phyloP scores from a whole-genome alignment of 2,113 vertebrate genomes.

The Trichechus manatus region DNA sequence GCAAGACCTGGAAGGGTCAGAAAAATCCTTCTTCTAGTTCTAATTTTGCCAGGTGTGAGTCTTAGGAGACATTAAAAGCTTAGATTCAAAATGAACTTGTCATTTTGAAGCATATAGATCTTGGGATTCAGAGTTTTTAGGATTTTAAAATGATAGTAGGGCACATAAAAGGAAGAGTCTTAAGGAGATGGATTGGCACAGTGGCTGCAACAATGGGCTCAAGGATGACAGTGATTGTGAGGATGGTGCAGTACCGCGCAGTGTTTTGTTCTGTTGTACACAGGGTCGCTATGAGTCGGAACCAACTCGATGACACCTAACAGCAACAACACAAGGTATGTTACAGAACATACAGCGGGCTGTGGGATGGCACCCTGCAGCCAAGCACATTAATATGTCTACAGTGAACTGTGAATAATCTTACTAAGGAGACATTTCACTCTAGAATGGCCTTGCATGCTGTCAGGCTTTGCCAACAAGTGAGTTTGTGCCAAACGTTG shows the following conservation, averaged over 20 bases:
- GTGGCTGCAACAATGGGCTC: too few relatives aligned
- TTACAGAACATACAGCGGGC: too few relatives aligned
- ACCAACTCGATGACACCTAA: too few relatives aligned
- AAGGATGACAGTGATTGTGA: too few relatives aligned
- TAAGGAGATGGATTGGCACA: too few relatives aligned
- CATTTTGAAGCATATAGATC: not conserved
- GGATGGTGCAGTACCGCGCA: too few relatives aligned
- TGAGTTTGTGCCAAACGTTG: not conserved
- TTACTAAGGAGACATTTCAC: not conserved
- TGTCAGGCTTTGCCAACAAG: not conserved
- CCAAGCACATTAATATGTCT: not conserved
- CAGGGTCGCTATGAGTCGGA: too few relatives aligned
- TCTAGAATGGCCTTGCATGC: not conserved
- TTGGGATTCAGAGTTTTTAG: not conserved
- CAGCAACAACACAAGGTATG: too few relatives aligned
- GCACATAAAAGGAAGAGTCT: not conserved
- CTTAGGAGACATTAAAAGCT: not conserved
- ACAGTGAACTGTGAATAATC: not conserved
- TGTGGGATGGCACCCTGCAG: rapidly evolving
- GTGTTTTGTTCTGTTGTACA: too few relatives aligned
- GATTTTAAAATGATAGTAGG: not conserved
- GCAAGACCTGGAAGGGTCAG: not conserved
- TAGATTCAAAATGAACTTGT: too few relatives aligned
- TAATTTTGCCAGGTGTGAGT: not conserved
- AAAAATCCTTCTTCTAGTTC: not conserved